Conservation (phyloP, 2,888 invertebrate species). For the Oxytorus armatus region DNA sequence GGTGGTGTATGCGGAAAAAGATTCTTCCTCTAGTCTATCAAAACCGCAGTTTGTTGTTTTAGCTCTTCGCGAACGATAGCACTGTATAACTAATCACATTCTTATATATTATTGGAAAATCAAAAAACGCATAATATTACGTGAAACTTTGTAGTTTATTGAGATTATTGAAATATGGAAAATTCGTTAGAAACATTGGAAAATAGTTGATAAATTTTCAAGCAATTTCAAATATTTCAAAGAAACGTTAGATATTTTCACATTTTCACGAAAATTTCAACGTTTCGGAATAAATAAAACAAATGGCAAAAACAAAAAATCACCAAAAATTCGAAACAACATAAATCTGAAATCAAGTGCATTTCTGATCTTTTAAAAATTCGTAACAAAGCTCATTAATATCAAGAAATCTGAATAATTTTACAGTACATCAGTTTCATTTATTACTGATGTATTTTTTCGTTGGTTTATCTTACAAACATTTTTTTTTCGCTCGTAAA, state of each 20-base stretch:
- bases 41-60: conserved; percentile 4
- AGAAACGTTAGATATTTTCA: neutral
- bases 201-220: neutral
- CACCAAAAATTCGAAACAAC: too few species aligned
- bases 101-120: too few species aligned
- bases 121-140: too few species aligned
- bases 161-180: neutral
- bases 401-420: too few species aligned
- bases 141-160: conserved; percentile 13
- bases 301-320: too few species aligned
- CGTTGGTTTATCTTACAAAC: neutral
- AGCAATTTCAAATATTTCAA: neutral
- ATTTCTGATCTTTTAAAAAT: too few species aligned
- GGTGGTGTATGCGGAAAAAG: neutral
- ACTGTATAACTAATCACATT: too few species aligned
- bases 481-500: too few species aligned
- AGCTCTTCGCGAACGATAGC: conserved; percentile 1
- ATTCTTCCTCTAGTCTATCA: neutral
- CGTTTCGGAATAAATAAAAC: neutral
- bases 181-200: neutral
- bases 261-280: neutral
- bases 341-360: too few species aligned
- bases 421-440: too few species aligned
- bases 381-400: too few species aligned
- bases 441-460: too few species aligned